Percentiles rank a stretch among this genome's conserved stretches.
Conservation (phyloP, 2,797 vertebrate genomes). For the Coendou prehensilis region DNA sequence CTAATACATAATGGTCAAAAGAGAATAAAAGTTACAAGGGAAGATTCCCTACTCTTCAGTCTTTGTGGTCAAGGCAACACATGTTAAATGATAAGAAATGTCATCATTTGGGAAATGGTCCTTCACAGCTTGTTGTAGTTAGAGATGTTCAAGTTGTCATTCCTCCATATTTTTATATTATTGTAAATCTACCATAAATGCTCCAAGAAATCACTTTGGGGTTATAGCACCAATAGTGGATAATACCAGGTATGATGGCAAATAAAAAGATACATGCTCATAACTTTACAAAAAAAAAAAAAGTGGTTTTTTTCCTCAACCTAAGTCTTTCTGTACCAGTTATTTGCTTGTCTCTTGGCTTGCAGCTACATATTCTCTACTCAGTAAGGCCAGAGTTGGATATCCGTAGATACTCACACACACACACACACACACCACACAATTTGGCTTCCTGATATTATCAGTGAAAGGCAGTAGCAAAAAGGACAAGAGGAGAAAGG, state of each 20-base stretch:
- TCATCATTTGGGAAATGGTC: background rate
- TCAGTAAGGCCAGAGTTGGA: background rate
- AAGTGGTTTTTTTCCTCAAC: background rate
- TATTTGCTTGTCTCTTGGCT: background rate
- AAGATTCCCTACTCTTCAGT: background rate
- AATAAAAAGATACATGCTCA: background rate
- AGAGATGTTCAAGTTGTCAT: background rate
- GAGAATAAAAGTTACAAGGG: accelerated
- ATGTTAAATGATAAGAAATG: background rate
- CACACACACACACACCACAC: background rate
- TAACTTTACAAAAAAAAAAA: background rate
- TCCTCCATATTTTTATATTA: background rate
- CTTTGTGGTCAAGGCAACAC: accelerated
- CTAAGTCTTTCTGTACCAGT: background rate
- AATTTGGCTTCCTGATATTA: background rate
- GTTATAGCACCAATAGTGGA: background rate
- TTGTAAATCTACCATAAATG: background rate
- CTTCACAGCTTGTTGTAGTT: background rate
- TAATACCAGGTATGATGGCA: background rate
- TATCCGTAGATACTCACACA: background rate
- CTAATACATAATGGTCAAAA: background rate
- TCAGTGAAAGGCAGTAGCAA: no score
- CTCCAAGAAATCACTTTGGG: background rate
- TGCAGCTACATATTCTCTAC: background rate
- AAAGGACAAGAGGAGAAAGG: background rate